Base-by-base conservation (phyloP, 2,113 vertebrate species). In the Corydoras maculifer region DNA sequence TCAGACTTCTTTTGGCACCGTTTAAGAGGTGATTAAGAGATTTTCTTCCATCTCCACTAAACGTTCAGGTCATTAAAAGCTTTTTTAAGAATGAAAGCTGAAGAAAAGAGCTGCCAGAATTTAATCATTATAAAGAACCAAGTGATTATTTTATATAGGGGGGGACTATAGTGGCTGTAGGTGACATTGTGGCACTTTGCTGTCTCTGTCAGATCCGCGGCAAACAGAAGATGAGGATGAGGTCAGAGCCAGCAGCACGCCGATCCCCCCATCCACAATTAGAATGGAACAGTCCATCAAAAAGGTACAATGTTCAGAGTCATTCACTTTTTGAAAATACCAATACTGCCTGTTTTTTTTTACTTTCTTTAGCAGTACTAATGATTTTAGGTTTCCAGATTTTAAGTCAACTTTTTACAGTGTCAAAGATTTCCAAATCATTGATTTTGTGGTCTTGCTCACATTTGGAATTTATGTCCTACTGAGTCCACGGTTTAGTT, bases 171-270 rank as follows among this genome's bases (percentile, higher is more conserved):
- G 87, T 79, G 79, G 57, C 84, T 82, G 73, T 15, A 3, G 86
- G 80, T 84, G 80, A 86, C 79, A 87, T 7, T 69, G 61, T 62
- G 50, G 25, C 86, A 87, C 85, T 91, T 91, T 93, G 29, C 67
- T 53, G 78, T 83, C 65, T 75, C 77, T 81, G 74, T 51, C 86
- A 96, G 91, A 92, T 70, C 82, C 89, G 69, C 82, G 91, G 86
- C 83, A 82, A 82, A 89, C 84, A 87, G 76, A 88, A 79, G 67
- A 90, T 81, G 88, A 88, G 79, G 82, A 78, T 48, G 88, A 68
- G 82, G 83, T 92, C 87, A 91, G 85, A 80, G 89, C 79, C 79
- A 90, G 80, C 81, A 92, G 87, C 88, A 82, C 83, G 81, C 85
- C 84, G 77, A 88, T 89, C 86, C 92, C 84, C 84, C 86, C 84